Base-by-base conservation (phyloP, 35 echinoderm and acorn worm genomes). In the Lytechinus pictus region DNA sequence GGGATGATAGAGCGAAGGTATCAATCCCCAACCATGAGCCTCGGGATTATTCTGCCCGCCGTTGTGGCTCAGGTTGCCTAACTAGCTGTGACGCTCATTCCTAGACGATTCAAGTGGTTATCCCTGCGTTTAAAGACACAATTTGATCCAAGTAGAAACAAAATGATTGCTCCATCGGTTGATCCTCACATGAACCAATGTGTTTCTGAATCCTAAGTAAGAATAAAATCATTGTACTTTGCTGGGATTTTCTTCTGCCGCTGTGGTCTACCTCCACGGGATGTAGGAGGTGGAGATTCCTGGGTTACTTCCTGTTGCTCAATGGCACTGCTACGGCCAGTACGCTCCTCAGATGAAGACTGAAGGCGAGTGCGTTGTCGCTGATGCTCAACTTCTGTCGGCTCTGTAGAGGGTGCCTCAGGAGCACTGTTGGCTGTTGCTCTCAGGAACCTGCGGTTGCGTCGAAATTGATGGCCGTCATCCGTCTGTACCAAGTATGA, bases 401-500 rank as follows among this genome's bases (percentile, higher is more conserved):
- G 27, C 24, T 54, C 54, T 53, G 91, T 21, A 27, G 91, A 51
- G 54, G 54, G 54, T 54, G 54, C 5, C 44, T 92, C 54, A 6
- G 91, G 91, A 8, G 10, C 55, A 53, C 12, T 92, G 91, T 92
- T 92, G 24, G 8, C 89, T 44, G 19, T 92, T 24, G 8, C 91
- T 92, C 91, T 92, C 58, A 96, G 95, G 60, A 94, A 86, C 89
- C 94, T 96, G 54, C 95, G 52, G 71, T 96, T 96, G 16, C 97
- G 44, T 27, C 96, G 90, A 56, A 89, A 95, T 16, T 95, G 56
- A 9, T 95, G 89, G 28, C 96, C 94, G 86, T 95, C 79, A 12
- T 96, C 86, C 28, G 92, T 61, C 54, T 97, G 72, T 4, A 97
- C 91, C 54, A 97, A n/a, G 89, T 96, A 97, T 91, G 97, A 97